These are phyloP conservation scores for Megaceryle maxima DNA, from an alignment of 2,113 vertebrate genomes.

Conservation along the genomic window DNA sequence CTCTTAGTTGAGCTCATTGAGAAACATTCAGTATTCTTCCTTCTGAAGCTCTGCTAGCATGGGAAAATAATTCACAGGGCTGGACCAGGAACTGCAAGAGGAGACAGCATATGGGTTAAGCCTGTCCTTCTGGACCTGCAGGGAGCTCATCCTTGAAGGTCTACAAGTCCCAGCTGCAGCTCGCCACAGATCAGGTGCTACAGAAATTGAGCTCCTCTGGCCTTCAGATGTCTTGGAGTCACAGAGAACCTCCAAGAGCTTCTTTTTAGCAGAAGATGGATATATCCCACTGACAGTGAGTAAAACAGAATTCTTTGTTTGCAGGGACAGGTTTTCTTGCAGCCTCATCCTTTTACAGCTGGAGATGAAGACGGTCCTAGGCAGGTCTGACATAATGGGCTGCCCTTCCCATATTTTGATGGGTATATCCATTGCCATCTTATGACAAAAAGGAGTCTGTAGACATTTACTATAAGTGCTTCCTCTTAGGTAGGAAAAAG, in stretches of 20 bases:
- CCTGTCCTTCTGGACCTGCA: background rate
- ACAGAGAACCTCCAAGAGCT: background rate
- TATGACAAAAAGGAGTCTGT: background rate
- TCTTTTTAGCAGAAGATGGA: background rate
- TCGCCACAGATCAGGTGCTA: background rate
- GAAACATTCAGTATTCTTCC: background rate
- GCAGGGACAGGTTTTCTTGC: background rate
- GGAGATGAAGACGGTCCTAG: background rate
- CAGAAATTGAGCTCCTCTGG: background rate
- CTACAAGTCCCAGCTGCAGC: background rate
- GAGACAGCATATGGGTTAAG: background rate
- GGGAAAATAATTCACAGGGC: background rate
- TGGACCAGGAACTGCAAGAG: fast-evolving
- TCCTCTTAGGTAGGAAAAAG: background rate
- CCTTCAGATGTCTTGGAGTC: background rate
- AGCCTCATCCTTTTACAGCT: background rate
- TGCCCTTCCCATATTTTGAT: background rate
- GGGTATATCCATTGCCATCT: background rate
- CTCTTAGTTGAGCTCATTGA: background rate
- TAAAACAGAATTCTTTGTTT: background rate
- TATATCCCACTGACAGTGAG: background rate
- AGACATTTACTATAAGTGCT: background rate
- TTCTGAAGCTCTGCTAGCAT: background rate
- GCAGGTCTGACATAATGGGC: background rate
- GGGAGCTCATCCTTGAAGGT: background rate